Percentiles rank a stretch among this genome's conserved stretches.
Evolutionary conservation across 1,140 invertebrate species (phyloP).

Genomic region (Caenorhabditis latens): DNA sequence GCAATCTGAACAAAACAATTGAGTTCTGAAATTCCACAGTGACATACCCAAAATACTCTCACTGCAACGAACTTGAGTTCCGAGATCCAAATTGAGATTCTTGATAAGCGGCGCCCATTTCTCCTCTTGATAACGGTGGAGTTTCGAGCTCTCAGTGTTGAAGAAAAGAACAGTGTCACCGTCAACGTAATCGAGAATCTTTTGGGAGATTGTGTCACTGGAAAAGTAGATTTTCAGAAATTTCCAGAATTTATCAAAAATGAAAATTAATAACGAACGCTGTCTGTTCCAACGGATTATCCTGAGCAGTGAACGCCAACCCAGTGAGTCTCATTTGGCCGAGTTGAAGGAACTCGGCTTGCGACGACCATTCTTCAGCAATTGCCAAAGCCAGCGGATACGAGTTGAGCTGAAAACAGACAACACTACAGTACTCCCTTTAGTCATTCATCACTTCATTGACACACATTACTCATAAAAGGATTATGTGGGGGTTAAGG

Average conservation of each 20-base stretch:
- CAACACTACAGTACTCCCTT: neutral
- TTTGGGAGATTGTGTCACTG: slow-evolving; percentile 84
- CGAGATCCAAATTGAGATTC: slow-evolving; percentile 85
- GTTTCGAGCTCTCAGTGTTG: slow-evolving; percentile 80
- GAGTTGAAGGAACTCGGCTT: slow-evolving; percentile 85
- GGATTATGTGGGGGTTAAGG: neutral
- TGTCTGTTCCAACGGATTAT: slow-evolving; percentile 89
- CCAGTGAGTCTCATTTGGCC: slow-evolving; percentile 83
- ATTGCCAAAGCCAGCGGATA: slow-evolving; percentile 91
- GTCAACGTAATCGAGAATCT: slow-evolving; percentile 86
- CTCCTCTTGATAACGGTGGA: slow-evolving; percentile 83
- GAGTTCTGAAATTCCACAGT: neutral
- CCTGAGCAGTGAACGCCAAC: slow-evolving; percentile 89
- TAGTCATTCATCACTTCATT: neutral
- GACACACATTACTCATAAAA: neutral
- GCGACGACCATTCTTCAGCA: slow-evolving; percentile 91
- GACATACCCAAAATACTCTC: slow-evolving; percentile 78
- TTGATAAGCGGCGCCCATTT: slow-evolving; percentile 90
- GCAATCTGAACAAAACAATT: neutral
- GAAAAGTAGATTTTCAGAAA: slow-evolving; percentile 31
- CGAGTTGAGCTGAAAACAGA: slow-evolving; percentile 79
- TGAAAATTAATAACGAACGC: slow-evolving; percentile 72
- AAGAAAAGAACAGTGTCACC: slow-evolving; percentile 86
- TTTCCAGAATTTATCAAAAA: neutral
- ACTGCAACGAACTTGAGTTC: slow-evolving; percentile 70